Conservation (phyloP, 1,140 invertebrate species). For the Planococcus citri region DNA sequence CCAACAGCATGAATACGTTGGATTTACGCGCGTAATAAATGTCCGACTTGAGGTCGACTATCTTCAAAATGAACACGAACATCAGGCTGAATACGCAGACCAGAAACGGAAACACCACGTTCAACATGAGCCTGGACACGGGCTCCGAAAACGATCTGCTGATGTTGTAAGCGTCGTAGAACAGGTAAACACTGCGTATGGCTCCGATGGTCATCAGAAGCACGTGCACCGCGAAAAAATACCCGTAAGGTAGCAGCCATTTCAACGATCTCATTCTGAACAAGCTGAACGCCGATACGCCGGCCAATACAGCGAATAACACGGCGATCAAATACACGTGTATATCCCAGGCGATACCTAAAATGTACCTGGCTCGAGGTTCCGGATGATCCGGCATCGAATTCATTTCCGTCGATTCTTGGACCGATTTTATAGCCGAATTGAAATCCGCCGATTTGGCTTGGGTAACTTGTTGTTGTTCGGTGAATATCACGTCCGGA, state of each 20-base stretch:
- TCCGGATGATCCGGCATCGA: conserved; percentile 26
- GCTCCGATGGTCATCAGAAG: conserved; percentile 66
- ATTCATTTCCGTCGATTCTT: background rate
- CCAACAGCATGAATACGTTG: conserved; percentile 45
- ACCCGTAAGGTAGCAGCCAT: conserved; percentile 63
- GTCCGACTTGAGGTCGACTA: conserved; percentile 40
- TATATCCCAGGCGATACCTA: conserved; percentile 68
- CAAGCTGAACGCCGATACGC: conserved; percentile 69
- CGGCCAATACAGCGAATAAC: conserved; percentile 63
- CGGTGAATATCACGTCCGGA: background rate
- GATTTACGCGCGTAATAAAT: conserved; percentile 39
- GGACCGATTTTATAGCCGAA: background rate
- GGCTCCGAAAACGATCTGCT: conserved; percentile 61
- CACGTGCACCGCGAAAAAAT: conserved; percentile 70
- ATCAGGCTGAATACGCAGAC: conserved; percentile 73
- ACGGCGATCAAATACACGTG: conserved; percentile 74
- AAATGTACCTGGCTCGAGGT: conserved; percentile 29
- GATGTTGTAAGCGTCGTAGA: conserved; percentile 80
- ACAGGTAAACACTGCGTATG: conserved; percentile 68
- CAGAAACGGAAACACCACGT: conserved; percentile 68
- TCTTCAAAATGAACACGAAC: conserved; percentile 66
- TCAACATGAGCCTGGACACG: conserved; percentile 64
- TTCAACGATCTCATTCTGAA: conserved; percentile 66
- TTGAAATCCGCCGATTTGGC: background rate
- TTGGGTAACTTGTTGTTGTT: background rate